A percentile compares a stretch with the other conserved stretches of the same genome.
phyloP scores from a whole-genome alignment of 2,888 invertebrate genomes.

The Didymodactylos carnosus region DNA sequence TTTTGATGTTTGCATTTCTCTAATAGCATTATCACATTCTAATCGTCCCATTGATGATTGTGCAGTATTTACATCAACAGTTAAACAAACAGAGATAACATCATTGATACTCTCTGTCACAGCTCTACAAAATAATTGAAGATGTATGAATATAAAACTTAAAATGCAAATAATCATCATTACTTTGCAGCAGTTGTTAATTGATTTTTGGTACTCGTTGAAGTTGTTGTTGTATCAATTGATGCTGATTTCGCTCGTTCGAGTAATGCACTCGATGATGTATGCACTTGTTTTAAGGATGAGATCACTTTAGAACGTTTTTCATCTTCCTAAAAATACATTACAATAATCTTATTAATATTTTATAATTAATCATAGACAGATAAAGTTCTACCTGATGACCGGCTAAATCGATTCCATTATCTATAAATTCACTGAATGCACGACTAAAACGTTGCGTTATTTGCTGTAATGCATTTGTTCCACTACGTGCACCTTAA shows the following conservation, averaged over 20 bases:
- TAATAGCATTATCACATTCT: slow-evolving; percentile 81
- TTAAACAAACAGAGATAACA: slow-evolving; percentile 55
- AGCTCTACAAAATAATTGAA: too few relatives aligned
- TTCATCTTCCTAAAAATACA: too few relatives aligned
- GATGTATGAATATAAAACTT: too few relatives aligned
- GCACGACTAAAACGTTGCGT: neutral
- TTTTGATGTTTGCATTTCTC: slow-evolving; percentile 53
- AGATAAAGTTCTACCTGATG: too few relatives aligned
- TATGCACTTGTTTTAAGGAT: neutral
- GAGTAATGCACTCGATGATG: neutral
- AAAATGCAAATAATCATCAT: slow-evolving; percentile 50
- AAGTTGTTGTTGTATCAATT: neutral
- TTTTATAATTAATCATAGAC: too few relatives aligned
- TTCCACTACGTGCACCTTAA: neutral
- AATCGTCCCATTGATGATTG: slow-evolving; percentile 43
- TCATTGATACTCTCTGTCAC: slow-evolving; percentile 47
- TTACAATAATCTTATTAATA: too few relatives aligned
- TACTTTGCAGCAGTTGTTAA: slow-evolving; percentile 50
- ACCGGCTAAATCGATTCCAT: neutral
- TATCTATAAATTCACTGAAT: neutral
- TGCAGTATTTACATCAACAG: neutral
- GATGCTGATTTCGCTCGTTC: neutral
- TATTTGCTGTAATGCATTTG: neutral
- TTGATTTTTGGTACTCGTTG: slow-evolving; percentile 37
- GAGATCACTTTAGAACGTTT: neutral